A percentile compares a stretch with the other conserved stretches of the same genome.
phyloP scores from a whole-genome alignment of 2,797 vertebrate genomes.

The Sciurus carolinensis region DNA sequence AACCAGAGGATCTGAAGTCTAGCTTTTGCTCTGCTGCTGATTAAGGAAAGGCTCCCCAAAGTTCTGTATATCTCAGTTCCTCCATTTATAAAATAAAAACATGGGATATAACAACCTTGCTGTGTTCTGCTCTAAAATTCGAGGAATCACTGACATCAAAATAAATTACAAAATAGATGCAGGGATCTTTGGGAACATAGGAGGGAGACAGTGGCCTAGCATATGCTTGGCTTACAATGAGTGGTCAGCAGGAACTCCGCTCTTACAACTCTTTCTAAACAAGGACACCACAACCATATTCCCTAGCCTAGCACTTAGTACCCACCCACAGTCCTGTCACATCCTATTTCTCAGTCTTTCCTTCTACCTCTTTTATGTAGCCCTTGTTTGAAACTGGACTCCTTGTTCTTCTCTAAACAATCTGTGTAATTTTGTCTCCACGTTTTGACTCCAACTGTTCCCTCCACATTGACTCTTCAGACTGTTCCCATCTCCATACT shows the following conservation, averaged over 20 bases:
- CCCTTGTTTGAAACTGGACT: not conserved
- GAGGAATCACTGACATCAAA: not conserved
- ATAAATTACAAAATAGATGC: not conserved
- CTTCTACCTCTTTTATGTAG: not conserved
- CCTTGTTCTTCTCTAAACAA: not conserved
- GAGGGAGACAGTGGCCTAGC: not conserved
- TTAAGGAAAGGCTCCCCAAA: not conserved
- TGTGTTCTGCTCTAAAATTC: not conserved
- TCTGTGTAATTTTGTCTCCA: not conserved
- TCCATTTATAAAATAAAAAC: slow-evolving; percentile 24
- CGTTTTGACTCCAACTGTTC: not conserved
- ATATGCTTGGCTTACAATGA: not conserved
- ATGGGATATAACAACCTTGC: not conserved
- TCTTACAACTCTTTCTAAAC: not conserved
- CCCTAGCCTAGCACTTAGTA: not conserved
- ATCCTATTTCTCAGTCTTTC: not conserved
- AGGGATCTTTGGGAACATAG: not conserved
- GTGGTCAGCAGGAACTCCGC: not conserved
- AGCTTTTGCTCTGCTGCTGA: not conserved
- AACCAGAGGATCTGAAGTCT: not conserved
- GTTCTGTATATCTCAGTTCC: not conserved
- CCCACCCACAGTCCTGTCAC: not conserved
- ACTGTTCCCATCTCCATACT: not conserved
- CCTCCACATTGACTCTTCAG: not conserved
- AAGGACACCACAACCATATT: not conserved